Evolutionary conservation across 2,113 vertebrate species (phyloP).

Genomic region (Etheostoma spectabile): DNA sequence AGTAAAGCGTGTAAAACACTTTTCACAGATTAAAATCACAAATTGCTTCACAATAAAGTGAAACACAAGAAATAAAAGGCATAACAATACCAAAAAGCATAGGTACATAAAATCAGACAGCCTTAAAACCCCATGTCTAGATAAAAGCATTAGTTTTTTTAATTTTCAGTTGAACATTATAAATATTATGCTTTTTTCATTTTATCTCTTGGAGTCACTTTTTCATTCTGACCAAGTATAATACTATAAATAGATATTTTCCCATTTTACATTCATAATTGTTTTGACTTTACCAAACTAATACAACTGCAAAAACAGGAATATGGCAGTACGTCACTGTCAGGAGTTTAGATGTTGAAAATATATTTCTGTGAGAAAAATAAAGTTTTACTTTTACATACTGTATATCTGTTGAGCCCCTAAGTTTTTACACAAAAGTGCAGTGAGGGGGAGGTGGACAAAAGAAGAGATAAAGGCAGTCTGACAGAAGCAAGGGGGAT

Average conservation of each 20-base stretch:
- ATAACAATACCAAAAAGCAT: no score
- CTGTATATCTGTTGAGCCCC: constrained; percentile 18
- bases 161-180: neutral
- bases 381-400: constrained; percentile 55
- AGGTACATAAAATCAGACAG: no score
- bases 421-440: constrained; percentile 48
- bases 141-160: neutral
- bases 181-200: constrained; percentile 6
- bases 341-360: constrained; percentile 37
- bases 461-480: constrained; percentile 59
- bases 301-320: neutral
- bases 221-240: neutral
- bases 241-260: no score
- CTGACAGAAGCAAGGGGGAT: constrained; percentile 62
- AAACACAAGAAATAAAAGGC: no score
- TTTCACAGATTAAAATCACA: no score
- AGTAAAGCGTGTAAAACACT: no score
- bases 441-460: constrained; percentile 45
- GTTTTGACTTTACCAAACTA: constrained; percentile 24
- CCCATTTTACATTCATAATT: neutral
- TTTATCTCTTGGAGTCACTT: neutral
- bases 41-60: no score
- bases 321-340: neutral
- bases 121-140: no score
- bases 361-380: constrained; percentile 29